Evolutionary conservation across 2,113 vertebrate species (phyloP).

Genomic region (Lophochroa leadbeateri): DNA sequence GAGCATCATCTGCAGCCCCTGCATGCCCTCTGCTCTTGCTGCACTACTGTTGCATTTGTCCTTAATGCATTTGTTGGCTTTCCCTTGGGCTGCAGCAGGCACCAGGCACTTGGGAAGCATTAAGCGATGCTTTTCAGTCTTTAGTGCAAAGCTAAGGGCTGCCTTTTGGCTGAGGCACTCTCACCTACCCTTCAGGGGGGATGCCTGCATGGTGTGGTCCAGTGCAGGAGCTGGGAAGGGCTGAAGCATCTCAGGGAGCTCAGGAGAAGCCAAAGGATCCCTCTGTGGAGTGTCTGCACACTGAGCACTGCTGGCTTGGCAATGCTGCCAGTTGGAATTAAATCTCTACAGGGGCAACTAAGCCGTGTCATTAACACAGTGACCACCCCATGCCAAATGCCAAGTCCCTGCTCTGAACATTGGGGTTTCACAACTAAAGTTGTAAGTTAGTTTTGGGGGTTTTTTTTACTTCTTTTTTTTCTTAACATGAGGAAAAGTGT

Average conservation of each 20-base stretch:
- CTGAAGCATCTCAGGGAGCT: background rate
- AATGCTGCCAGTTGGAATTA: background rate
- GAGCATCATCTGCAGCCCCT: background rate
- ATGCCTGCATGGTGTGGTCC: background rate
- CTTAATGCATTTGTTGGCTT: background rate
- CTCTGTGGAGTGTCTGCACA: background rate
- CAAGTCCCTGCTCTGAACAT: background rate
- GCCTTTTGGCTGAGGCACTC: background rate
- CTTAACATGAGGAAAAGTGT: background rate
- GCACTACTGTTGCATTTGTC: background rate
- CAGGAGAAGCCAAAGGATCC: background rate
- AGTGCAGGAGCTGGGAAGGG: background rate
- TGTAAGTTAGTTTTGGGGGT: background rate
- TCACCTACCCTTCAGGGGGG: background rate
- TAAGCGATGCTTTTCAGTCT: background rate
- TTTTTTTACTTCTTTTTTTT: background rate
- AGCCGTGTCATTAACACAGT: accelerated
- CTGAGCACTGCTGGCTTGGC: background rate
- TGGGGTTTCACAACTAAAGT: background rate
- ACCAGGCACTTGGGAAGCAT: background rate
- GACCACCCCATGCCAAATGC: background rate
- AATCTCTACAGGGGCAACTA: background rate
- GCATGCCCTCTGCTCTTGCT: background rate
- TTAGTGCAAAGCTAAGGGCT: background rate
- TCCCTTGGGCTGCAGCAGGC: background rate